phyloP scores from a whole-genome alignment of 2,797 vertebrate genomes.

The Glossophaga mutica region DNA sequence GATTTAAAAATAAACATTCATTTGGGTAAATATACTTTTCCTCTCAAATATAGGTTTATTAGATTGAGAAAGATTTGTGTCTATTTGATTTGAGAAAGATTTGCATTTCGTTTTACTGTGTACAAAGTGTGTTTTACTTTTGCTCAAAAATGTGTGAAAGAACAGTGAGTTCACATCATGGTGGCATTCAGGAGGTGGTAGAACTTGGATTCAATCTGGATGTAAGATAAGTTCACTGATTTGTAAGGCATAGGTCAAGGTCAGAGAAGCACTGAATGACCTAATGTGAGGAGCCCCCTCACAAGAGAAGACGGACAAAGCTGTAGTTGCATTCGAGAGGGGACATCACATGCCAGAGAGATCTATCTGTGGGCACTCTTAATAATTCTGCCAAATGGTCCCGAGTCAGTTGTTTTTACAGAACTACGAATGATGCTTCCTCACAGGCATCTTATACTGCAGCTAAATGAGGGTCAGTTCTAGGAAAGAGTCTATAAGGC shows the following conservation, averaged over 20 bases:
- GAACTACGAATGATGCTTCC: background rate
- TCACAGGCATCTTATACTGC: background rate
- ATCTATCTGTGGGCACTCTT: background rate
- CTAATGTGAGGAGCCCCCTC: background rate
- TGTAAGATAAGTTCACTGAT: background rate
- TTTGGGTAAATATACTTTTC: constrained; percentile 15
- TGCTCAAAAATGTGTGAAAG: background rate
- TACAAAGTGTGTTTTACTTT: background rate
- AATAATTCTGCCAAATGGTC: background rate
- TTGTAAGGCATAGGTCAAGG: background rate
- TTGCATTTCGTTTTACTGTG: background rate
- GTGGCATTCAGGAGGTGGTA: background rate
- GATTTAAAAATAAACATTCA: constrained; percentile 25
- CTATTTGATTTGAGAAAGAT: background rate
- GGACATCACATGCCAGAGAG: background rate
- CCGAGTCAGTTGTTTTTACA: background rate
- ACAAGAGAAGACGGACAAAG: background rate
- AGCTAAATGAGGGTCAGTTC: background rate
- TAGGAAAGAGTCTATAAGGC: background rate
- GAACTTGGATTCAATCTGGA: background rate
- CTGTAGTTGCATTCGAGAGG: background rate
- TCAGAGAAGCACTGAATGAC: background rate
- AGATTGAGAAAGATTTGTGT: background rate
- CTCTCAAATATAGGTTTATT: background rate
- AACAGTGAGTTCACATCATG: background rate